A percentile compares a stretch with the other conserved stretches of the same genome.
These are phyloP conservation scores for Orthosia incerta DNA, from an alignment of 2,888 invertebrate genomes.

Conservation along the genomic window DNA sequence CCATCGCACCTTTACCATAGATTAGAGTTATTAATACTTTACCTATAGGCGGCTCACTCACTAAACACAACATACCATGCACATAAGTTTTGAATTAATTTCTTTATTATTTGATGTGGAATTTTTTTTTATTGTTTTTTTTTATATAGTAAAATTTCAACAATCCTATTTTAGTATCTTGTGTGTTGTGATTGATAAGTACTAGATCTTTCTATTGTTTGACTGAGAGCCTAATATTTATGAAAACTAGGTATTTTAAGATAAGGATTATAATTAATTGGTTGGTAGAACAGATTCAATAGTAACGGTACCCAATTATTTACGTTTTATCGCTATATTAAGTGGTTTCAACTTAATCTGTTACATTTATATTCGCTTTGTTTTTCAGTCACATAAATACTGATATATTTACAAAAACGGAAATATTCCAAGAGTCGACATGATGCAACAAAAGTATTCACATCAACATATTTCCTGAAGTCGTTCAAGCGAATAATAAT, in stretches of 20 bases:
- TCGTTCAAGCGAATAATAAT: conserved; percentile 22
- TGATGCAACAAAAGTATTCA: conserved; percentile 15
- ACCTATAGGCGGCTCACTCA: conserved; percentile 21
- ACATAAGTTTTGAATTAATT: conserved; percentile 64
- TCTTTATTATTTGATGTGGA: neutral
- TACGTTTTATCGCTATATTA: neutral
- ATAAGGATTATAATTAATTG: neutral
- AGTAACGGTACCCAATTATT: neutral
- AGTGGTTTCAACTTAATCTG: neutral
- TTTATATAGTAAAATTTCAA: too few relatives aligned
- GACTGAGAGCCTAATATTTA: neutral
- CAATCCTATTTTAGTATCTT: too few relatives aligned
- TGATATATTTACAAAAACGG: neutral
- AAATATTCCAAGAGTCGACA: conserved; percentile 4
- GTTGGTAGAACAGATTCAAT: neutral
- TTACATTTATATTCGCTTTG: neutral
- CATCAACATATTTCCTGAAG: conserved; percentile 14
- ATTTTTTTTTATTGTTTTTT: too few relatives aligned
- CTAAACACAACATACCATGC: conserved; percentile 47
- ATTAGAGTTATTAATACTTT: conserved; percentile 68
- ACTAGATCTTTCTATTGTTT: neutral
- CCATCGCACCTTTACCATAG: conserved; percentile 69
- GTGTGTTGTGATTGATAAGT: neutral
- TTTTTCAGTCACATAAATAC: neutral
- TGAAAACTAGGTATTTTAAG: neutral